Conservation (phyloP, 2,113 vertebrate genomes). For the Thamnaconus septentrionalis region DNA sequence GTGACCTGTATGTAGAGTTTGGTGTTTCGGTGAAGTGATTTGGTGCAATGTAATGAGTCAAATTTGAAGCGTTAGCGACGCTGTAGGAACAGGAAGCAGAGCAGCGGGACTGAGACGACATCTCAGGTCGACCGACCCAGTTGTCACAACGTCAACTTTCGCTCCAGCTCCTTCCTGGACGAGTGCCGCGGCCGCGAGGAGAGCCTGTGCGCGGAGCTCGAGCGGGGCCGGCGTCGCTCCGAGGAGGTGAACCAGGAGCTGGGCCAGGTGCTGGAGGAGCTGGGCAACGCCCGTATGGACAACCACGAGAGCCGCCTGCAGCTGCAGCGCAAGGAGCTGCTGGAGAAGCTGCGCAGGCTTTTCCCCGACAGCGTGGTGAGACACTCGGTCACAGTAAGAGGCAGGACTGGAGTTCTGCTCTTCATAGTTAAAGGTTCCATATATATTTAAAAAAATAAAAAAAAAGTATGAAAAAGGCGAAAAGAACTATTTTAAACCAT, state of each 20-base stretch:
- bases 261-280: conserved; percentile 73
- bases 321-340: conserved; percentile 81
- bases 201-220: conserved; percentile 74
- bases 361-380: conserved; percentile 88
- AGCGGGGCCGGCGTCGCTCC: conserved; percentile 67
- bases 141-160: not conserved
- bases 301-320: conserved; percentile 83
- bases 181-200: conserved; percentile 78
- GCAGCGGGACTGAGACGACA: not conserved
- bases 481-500: too few species aligned
- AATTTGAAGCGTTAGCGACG: too few species aligned
- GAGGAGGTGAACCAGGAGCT: conserved; percentile 83
- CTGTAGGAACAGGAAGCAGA: not conserved
- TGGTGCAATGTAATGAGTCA: too few species aligned
- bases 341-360: conserved; percentile 83
- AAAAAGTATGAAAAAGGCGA: too few species aligned
- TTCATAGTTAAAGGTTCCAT: too few species aligned
- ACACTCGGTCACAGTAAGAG: not conserved
- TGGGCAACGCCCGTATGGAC: conserved; percentile 85
- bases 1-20: not conserved
- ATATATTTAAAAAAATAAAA: too few species aligned
- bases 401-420: not conserved
- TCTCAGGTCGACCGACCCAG: not conserved
- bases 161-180: conserved; percentile 75
- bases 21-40: too few species aligned